These are phyloP conservation scores for Aix galericulata DNA, from an alignment of 2,113 vertebrate species.

Conservation along the genomic window DNA sequence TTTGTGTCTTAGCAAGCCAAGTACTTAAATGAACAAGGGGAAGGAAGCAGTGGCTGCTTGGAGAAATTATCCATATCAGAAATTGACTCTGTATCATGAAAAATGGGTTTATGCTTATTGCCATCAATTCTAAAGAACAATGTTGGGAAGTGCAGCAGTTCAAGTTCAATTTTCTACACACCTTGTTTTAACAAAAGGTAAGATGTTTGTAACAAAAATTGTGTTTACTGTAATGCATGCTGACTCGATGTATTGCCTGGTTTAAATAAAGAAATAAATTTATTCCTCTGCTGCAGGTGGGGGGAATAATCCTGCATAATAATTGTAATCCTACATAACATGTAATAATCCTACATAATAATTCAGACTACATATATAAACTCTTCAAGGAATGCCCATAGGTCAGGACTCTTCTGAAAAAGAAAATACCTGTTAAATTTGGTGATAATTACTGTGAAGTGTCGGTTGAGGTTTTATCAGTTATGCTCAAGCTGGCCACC, in stretches of 20 bases:
- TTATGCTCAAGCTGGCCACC: background rate
- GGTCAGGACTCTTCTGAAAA: background rate
- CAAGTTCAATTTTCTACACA: background rate
- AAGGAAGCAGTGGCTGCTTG: background rate
- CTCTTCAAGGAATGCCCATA: background rate
- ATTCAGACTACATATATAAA: background rate
- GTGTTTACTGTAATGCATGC: background rate
- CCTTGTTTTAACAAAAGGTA: background rate
- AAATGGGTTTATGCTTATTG: background rate
- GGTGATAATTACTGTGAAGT: background rate
- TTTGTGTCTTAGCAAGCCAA: background rate
- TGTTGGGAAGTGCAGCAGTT: background rate
- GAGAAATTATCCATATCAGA: background rate
- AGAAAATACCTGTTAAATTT: background rate
- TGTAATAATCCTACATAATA: background rate
- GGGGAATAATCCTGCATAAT: background rate
- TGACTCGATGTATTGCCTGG: background rate
- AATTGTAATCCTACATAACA: background rate
- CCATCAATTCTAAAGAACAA: fast-evolving
- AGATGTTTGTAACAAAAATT: background rate
- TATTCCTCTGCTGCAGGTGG: background rate
- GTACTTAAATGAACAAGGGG: background rate
- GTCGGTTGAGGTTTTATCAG: background rate
- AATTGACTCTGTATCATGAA: background rate
- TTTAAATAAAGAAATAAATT: background rate